Percentiles rank a stretch among this genome's conserved stretches.
Conservation (phyloP, 2,113 vertebrate genomes). For the Hemicordylus capensis region DNA sequence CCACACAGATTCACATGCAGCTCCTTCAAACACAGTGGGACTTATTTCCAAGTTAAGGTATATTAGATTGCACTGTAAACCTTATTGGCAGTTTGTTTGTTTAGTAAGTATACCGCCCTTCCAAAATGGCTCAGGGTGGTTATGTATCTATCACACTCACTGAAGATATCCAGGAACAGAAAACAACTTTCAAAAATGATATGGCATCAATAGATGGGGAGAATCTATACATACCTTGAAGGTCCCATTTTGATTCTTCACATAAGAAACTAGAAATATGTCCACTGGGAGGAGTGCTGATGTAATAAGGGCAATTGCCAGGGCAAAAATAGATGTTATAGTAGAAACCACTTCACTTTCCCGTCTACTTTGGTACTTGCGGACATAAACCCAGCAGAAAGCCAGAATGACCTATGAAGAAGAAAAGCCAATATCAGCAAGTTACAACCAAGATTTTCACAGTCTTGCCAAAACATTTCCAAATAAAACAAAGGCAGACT, state of each 20-base stretch:
- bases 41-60: not conserved
- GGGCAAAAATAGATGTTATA: constrained; percentile 93
- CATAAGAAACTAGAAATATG: constrained; percentile 97
- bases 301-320: constrained; percentile 94
- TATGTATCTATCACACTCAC: too few species aligned
- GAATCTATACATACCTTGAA: constrained; percentile 86
- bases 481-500: not conserved
- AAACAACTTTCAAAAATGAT: not conserved
- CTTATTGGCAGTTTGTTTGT: too few species aligned
- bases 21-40: not conserved
- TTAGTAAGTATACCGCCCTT: too few species aligned
- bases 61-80: too few species aligned
- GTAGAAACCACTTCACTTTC: constrained; percentile 97
- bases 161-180: not conserved
- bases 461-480: not conserved
- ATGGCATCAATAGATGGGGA: not conserved
- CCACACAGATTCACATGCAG: not conserved
- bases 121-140: too few species aligned
- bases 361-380: constrained; percentile 94
- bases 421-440: constrained; percentile 18
- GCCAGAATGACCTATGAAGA: constrained; percentile 88
- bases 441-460: not conserved
- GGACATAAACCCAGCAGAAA: constrained; percentile 97
- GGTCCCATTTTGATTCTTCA: constrained; percentile 96
- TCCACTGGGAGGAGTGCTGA: constrained; percentile 96